Conservation (phyloP, 1,140 invertebrate species). For the Papilio polyxenes region DNA sequence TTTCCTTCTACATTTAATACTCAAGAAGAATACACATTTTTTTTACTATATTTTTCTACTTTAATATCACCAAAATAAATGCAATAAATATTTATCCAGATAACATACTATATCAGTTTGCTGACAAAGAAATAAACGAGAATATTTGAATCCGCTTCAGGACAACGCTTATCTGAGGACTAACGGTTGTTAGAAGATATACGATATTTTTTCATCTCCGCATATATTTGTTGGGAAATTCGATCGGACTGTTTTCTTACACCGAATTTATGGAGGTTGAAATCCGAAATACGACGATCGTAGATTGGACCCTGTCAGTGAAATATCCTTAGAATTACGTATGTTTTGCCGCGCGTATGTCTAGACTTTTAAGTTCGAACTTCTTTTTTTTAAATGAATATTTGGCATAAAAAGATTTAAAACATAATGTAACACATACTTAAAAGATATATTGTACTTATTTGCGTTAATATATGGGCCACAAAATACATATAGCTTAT, state of each 20-base stretch:
- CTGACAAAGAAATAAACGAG: conserved; percentile 21
- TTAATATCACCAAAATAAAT: not conserved
- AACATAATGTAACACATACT: not conserved
- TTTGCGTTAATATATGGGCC: no score
- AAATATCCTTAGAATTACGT: not conserved
- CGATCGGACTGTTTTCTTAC: conserved; percentile 28
- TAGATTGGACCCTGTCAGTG: not conserved
- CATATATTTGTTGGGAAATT: conserved; percentile 13
- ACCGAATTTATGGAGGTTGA: conserved; percentile 20
- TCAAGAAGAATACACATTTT: no score
- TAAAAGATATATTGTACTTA: no score
- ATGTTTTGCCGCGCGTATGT: conserved; percentile 3
- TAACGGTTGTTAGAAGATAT: conserved; percentile 26
- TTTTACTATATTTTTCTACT: not conserved
- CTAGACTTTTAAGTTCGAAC: conserved; percentile 7
- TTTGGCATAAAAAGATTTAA: not conserved
- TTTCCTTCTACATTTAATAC: no score
- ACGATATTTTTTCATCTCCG: conserved; percentile 29
- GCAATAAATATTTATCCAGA: not conserved
- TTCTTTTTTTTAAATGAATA: not conserved
- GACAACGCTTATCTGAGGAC: conserved; percentile 15
- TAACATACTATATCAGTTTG: not conserved
- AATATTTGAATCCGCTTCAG: conserved; percentile 23
- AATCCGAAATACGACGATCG: not conserved
- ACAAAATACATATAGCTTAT: no score